Percentiles rank a stretch among this genome's conserved stretches.
phyloP scores from a whole-genome alignment of 1,140 invertebrate genomes.

The Eueides isabella region DNA sequence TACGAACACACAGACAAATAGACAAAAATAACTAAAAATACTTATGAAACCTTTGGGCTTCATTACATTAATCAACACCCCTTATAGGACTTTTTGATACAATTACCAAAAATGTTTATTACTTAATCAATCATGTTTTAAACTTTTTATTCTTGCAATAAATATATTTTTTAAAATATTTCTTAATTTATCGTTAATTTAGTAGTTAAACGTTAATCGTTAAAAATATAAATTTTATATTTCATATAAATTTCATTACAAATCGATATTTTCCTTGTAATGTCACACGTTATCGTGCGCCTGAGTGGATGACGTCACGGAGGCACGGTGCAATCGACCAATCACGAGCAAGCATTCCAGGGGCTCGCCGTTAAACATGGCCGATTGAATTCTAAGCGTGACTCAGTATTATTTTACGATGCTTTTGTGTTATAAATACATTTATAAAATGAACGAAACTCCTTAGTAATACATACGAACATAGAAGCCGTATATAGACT shows the following conservation, averaged over 20 bases:
- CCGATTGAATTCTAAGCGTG: slow-evolving; percentile 32
- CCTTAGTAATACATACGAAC: not conserved
- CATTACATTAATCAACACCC: no score
- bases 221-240: not conserved
- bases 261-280: slow-evolving; percentile 35
- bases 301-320: slow-evolving; percentile 63
- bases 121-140: no score
- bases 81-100: no score
- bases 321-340: slow-evolving; percentile 61
- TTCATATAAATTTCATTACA: not conserved
- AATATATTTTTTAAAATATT: no score
- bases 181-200: no score
- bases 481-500: not conserved
- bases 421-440: not conserved
- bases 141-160: no score
- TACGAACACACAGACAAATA: no score
- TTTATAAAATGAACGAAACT: not conserved
- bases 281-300: slow-evolving; percentile 51
- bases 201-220: no score
- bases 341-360: slow-evolving; percentile 53
- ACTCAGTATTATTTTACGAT: not conserved
- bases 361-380: slow-evolving; percentile 66
- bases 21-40: no score
- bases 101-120: no score
- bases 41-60: no score